Conservation (phyloP, 2,113 vertebrate genomes). For the Macquaria australasica region DNA sequence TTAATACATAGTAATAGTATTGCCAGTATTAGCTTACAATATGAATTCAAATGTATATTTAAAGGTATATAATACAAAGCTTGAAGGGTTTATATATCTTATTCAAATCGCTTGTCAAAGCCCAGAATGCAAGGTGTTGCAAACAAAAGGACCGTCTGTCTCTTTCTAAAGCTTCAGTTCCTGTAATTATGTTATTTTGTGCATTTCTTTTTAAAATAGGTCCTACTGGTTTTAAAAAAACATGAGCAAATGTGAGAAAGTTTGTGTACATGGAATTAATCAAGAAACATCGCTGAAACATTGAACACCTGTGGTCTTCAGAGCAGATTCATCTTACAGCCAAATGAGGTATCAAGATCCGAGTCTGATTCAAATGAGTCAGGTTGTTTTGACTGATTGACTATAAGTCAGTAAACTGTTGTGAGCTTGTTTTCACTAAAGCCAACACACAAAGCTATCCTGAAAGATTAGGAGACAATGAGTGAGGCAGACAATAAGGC, state of each 20-base stretch:
- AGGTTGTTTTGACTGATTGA: conserved; percentile 39
- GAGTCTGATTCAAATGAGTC: conserved; percentile 18
- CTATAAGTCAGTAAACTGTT: not conserved
- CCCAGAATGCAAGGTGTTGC: not conserved
- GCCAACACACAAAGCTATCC: not conserved
- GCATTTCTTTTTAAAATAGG: not conserved
- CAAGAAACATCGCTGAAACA: not conserved
- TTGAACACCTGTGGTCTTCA: not conserved
- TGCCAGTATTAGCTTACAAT: too few species aligned
- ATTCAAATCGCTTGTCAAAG: not conserved
- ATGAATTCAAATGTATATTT: not conserved
- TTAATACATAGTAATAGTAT: not conserved
- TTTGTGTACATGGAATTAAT: not conserved
- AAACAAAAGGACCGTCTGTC: not conserved
- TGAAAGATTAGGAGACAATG: conserved; percentile 42
- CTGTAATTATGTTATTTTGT: not conserved
- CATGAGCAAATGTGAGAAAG: not conserved
- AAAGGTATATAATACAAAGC: not conserved
- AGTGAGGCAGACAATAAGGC: conserved; percentile 40
- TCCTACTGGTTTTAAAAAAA: not conserved
- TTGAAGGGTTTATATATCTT: not conserved
- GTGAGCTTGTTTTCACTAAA: conserved; percentile 2
- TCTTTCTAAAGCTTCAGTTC: not conserved
- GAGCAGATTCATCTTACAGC: not conserved
- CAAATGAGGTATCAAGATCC: not conserved